These are phyloP conservation scores for Macrotis lagotis DNA, from an alignment of 2,113 vertebrate genomes.

Conservation along the genomic window DNA sequence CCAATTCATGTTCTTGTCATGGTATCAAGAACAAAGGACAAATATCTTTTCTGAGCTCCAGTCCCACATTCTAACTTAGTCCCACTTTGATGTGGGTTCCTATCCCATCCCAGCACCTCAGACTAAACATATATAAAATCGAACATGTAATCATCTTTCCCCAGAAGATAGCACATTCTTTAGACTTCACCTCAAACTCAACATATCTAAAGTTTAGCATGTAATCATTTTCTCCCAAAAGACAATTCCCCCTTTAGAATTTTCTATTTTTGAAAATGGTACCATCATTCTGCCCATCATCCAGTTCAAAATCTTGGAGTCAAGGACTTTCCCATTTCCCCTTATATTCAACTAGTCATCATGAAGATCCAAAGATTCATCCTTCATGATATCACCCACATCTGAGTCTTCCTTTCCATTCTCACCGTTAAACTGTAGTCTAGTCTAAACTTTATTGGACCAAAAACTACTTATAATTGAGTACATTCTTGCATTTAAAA, in stretches of 20 bases:
- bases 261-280: not conserved
- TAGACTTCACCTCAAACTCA: not conserved
- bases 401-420: too few species aligned
- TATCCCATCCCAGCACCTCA: not conserved
- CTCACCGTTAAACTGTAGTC: too few species aligned
- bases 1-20: too few species aligned
- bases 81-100: not conserved
- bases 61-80: not conserved
- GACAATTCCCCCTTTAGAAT: not conserved
- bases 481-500: not conserved
- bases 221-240: not conserved
- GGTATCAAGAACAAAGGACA: too few species aligned
- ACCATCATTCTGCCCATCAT: not conserved
- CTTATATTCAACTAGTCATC: not conserved
- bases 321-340: not conserved
- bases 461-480: not conserved
- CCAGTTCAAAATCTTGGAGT: not conserved
- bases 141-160: not conserved
- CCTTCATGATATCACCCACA: not conserved
- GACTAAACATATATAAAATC: not conserved
- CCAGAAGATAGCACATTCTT: not conserved
- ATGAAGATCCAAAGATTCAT: not conserved
- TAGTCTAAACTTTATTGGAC: not conserved
- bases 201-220: not conserved
- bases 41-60: not conserved